These are phyloP conservation scores for Sarcophaga peregrina DNA, from an alignment of 1,140 invertebrate genomes.

Conservation along the genomic window DNA sequence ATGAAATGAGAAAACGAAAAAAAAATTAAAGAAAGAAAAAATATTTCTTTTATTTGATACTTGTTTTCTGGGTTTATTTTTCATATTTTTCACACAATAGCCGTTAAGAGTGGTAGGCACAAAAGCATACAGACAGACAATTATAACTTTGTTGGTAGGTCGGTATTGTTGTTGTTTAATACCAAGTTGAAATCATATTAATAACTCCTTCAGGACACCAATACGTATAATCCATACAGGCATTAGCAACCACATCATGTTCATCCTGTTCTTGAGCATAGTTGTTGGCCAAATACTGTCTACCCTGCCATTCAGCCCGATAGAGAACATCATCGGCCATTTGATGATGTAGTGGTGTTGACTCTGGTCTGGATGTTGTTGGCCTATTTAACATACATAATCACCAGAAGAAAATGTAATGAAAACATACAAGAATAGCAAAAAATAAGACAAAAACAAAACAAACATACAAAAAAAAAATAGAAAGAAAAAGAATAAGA, in stretches of 20 bases:
- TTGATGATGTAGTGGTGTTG: not conserved
- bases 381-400: constrained; percentile 49
- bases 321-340: constrained; percentile 33
- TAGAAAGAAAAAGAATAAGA: constrained; percentile 45
- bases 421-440: no score
- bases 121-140: not conserved
- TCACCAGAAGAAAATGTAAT: constrained; percentile 65
- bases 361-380: constrained; percentile 44
- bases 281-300: constrained; percentile 13
- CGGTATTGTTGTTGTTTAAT: constrained; percentile 14
- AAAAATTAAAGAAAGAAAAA: not conserved
- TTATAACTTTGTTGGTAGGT: not conserved
- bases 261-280: not conserved
- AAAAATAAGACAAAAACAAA: no score
- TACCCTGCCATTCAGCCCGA: constrained; percentile 34
- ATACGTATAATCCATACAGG: constrained; percentile 42
- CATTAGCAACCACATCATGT: not conserved
- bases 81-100: not conserved
- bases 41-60: no score
- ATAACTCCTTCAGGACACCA: constrained; percentile 46
- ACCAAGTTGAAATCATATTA: constrained; percentile 44
- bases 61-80: not conserved
- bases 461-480: no score
- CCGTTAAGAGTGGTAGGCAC: not conserved
- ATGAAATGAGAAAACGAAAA: not conserved